phyloP scores from a whole-genome alignment of 2,113 vertebrate genomes.

The Australoheros scitulus region DNA sequence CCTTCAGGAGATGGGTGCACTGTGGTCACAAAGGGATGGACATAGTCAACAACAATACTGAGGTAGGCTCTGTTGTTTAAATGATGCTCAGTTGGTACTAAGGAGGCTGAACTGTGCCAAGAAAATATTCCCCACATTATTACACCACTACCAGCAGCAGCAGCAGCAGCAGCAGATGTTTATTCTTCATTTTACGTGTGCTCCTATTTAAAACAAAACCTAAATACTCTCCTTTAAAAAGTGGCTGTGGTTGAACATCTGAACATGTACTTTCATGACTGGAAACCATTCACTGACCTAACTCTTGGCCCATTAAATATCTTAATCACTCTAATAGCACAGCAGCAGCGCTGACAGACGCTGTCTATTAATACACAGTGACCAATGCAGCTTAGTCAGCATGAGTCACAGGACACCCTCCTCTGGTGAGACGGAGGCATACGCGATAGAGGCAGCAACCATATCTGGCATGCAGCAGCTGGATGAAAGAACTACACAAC shows the following conservation, averaged over 20 bases:
- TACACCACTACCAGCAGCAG: too few species aligned
- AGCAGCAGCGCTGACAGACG: constrained; percentile 4
- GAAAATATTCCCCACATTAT: too few species aligned
- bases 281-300: background rate
- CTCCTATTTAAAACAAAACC: background rate
- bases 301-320: background rate
- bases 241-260: background rate
- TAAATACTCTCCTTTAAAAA: background rate
- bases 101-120: too few species aligned
- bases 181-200: background rate
- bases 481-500: background rate
- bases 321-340: background rate
- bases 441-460: background rate
- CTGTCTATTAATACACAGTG: constrained; percentile 5
- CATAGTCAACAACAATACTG: too few species aligned
- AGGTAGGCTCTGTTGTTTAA: too few species aligned
- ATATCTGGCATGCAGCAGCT: background rate
- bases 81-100: too few species aligned
- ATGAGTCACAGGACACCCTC: constrained; percentile 30
- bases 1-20: too few species aligned
- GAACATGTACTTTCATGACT: background rate
- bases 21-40: too few species aligned
- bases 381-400: background rate
- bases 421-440: background rate
- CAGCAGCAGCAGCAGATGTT: background rate